Evolutionary conservation across 2,797 vertebrate genomes (phyloP), one percentile per base, ranked within the genome.

Genomic region (Zalophus californianus): DNA sequence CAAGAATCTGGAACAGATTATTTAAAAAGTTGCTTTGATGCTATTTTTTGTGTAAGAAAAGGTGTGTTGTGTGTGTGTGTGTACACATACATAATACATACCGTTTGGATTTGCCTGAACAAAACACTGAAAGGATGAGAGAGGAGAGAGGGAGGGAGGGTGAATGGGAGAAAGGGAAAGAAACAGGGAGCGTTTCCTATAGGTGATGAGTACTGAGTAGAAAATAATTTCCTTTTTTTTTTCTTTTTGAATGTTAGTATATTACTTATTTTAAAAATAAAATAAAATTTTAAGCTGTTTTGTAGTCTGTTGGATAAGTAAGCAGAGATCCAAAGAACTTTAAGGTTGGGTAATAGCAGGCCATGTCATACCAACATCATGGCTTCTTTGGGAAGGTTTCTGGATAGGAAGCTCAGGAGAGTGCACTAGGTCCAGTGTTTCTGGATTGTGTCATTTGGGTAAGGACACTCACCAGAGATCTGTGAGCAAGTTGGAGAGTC

Each of bases 31-130:
- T 83, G 44, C 32, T 77, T 77, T 78, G 54, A 75, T 90, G 32
- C 18, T 82, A 23, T 68, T 52, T 91, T 95, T 83, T 82, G 7
- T 86, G 27, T 93, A 93, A 77, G n/a, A 82, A 86, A 93, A 35
- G 35, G 12, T 64, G 38, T 56, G 29, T 56, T 58, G 13, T 52
- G 15, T 56, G 3, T 89, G 11, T 77, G 16, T 60, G 0, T 86
- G 3, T 50, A 11, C 32, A 7, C 14, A 18, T 32, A n/a, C 27
- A 6, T 86, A 66, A 66, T 90, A 54, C 21, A 60, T 90, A 87
- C 44, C 87, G n/a, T 94, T 92, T 87, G 64, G 86, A 78, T 96
- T 96, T 84, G 29, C 70, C 18, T 96, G 27, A 82, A 41, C 52
- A 27, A 94, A 62, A 54, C 23, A 35, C 5, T 79, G 70, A 2